phyloP scores from a whole-genome alignment of 1,140 invertebrate genomes.

The Sitobion miscanthi region DNA sequence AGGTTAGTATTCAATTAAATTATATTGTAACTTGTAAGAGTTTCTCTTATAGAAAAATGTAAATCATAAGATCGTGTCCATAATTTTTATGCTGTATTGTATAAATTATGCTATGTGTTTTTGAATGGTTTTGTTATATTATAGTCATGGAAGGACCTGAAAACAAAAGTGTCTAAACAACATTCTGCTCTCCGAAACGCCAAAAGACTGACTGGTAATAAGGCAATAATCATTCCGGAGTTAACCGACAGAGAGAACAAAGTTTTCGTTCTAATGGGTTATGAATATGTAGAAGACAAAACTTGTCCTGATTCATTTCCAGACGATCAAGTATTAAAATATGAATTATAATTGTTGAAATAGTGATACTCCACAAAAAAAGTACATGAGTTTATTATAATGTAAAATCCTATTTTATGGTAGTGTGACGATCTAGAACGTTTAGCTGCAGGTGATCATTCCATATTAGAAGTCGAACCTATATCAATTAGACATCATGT shows the following conservation, averaged over 20 bases:
- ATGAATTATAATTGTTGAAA: neutral
- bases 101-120: too few relatives aligned
- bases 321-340: conserved; percentile 25
- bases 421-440: neutral
- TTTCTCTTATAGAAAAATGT: too few relatives aligned
- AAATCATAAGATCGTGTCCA: too few relatives aligned
- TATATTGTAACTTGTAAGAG: too few relatives aligned
- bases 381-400: neutral
- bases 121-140: neutral
- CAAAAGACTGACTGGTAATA: neutral
- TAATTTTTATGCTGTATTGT: neutral
- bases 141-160: conserved; percentile 5
- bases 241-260: neutral
- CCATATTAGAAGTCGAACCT: neutral
- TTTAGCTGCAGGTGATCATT: neutral
- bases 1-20: too few relatives aligned
- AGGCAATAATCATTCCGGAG: neutral
- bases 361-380: neutral
- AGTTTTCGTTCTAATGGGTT: neutral
- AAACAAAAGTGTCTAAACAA: conserved; percentile 3
- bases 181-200: neutral
- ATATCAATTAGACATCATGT: too few relatives aligned
- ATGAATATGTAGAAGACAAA: neutral
- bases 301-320: conserved; percentile 22
- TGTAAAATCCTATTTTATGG: neutral